These are phyloP conservation scores for Dynastes maya DNA, from an alignment of 2,888 invertebrate species.

Conservation along the genomic window DNA sequence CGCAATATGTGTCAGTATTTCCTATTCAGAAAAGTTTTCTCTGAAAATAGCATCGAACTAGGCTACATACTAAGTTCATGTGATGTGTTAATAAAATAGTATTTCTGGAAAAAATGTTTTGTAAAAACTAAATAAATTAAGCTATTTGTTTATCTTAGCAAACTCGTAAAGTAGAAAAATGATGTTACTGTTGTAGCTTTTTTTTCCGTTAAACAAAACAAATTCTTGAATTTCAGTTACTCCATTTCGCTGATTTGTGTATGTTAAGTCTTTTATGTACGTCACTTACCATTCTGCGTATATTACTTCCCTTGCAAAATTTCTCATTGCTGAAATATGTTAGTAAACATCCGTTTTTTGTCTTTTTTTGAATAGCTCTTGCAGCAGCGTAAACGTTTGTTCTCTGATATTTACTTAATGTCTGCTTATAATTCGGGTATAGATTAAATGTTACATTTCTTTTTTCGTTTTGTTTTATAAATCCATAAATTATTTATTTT, in stretches of 20 bases:
- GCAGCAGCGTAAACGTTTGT: no score
- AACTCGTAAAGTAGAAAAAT: conserved; percentile 11
- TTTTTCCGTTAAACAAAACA: conserved; percentile 6
- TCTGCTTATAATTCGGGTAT: no score
- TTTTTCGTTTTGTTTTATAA: no score
- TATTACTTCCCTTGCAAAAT: conserved; percentile 1
- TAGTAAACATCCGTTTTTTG: no score
- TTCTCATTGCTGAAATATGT: neutral
- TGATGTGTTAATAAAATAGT: conserved; percentile 3
- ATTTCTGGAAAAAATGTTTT: neutral
- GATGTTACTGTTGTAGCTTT: neutral
- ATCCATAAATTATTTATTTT: no score
- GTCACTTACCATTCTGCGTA: conserved; percentile 3
- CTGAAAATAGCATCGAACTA: neutral
- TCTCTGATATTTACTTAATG: no score
- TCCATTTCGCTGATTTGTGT: neutral
- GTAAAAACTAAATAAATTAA: conserved; percentile 1
- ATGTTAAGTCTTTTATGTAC: conserved; percentile 1
- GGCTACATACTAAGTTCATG: neutral
- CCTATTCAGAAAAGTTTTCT: no score
- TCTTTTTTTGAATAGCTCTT: no score
- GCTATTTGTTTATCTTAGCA: conserved; percentile 7
- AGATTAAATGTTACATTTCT: no score
- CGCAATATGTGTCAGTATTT: no score
- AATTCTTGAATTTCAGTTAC: conserved; percentile 12